phyloP scores from a whole-genome alignment of 2,888 invertebrate genomes.

The Andrena bucephala region DNA sequence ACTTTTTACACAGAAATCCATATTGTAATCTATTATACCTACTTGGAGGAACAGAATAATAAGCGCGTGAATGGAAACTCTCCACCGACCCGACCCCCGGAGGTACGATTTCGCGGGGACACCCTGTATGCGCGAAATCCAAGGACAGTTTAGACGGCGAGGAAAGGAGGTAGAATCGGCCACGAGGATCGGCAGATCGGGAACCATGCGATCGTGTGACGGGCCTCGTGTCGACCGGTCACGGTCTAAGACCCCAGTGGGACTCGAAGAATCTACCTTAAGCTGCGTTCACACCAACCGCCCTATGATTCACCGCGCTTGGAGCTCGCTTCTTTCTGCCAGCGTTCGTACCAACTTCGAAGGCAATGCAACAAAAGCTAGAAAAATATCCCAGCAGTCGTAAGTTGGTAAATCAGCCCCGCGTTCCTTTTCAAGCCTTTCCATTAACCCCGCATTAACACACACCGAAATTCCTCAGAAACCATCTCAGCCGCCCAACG shows the following conservation, averaged over 20 bases:
- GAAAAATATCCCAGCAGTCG: neutral
- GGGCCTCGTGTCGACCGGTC: slow-evolving; percentile 71
- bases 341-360: neutral
- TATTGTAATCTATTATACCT: too few relatives aligned
- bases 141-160: slow-evolving; percentile 60
- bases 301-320: slow-evolving; percentile 28
- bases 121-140: slow-evolving; percentile 37
- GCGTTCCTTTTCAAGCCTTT: neutral
- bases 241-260: slow-evolving; percentile 66
- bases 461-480: neutral
- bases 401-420: neutral
- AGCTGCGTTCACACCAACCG: slow-evolving; percentile 57
- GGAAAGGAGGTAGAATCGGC: slow-evolving; percentile 67
- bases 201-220: slow-evolving; percentile 74
- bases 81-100: neutral
- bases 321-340: neutral
- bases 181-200: slow-evolving; percentile 67
- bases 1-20: too few relatives aligned
- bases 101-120: slow-evolving; percentile 7
- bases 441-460: neutral
- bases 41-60: too few relatives aligned
- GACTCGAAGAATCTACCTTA: slow-evolving; percentile 62
- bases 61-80: neutral
- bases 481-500: neutral
- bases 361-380: neutral